These are phyloP conservation scores for Embidobia sp. DNA, from an alignment of 2,888 invertebrate genomes.

Conservation along the genomic window DNA sequence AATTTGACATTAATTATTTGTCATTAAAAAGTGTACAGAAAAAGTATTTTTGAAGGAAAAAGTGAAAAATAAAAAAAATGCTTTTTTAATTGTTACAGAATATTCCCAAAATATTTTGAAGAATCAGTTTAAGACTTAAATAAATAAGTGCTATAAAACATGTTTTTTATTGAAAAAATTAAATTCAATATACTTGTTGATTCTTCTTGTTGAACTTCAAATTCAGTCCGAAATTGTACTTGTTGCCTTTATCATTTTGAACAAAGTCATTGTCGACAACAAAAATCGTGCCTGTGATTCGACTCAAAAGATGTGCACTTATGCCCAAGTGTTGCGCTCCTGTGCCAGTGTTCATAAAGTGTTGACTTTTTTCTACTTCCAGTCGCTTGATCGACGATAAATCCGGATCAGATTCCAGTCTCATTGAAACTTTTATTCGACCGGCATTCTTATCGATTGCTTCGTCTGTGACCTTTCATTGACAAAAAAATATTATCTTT, in stretches of 20 bases:
- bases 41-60: no score
- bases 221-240: conserved; percentile 93
- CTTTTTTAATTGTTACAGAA: no score
- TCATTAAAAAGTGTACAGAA: no score
- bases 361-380: conserved; percentile 75
- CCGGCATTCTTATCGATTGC: conserved; percentile 83
- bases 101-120: no score
- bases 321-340: conserved; percentile 86
- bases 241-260: conserved; percentile 81
- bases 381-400: conserved; percentile 70
- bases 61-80: no score
- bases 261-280: conserved; percentile 81
- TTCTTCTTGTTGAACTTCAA: conserved; percentile 92
- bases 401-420: conserved; percentile 83
- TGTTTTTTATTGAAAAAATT: background rate
- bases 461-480: conserved; percentile 82
- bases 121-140: no score
- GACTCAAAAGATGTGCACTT: conserved; percentile 87
- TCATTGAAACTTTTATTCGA: conserved; percentile 84
- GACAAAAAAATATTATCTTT: no score
- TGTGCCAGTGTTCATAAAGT: conserved; percentile 83
- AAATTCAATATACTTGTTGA: conserved; percentile 83
- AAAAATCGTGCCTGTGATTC: conserved; percentile 93
- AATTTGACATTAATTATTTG: no score
- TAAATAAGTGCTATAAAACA: background rate